phyloP scores from a whole-genome alignment of 2,797 vertebrate species.

The Bradypodion ventrale region DNA sequence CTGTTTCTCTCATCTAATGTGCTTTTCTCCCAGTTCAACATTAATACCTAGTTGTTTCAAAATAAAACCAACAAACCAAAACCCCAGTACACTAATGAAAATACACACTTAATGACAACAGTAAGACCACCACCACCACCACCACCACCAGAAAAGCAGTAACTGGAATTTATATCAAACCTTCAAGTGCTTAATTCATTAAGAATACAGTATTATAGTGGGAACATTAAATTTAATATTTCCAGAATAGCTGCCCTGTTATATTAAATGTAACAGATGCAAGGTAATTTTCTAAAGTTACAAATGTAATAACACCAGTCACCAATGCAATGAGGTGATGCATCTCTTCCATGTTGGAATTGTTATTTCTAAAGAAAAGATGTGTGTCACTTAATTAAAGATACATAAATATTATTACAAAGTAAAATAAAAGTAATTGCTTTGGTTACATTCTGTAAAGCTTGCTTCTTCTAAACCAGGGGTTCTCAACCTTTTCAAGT shows the following conservation, averaged over 20 bases:
- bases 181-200: rapidly evolving
- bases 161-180: background rate
- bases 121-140: background rate
- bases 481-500: too few species aligned
- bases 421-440: background rate
- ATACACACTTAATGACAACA: background rate
- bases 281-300: background rate
- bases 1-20: background rate
- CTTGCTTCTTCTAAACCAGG: background rate
- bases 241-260: background rate
- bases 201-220: background rate
- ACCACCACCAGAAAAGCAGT: background rate
- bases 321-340: rapidly evolving
- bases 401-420: background rate
- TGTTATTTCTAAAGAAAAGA: conserved; percentile 17
- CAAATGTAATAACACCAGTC: background rate
- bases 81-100: background rate
- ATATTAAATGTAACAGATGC: rapidly evolving
- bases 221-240: conserved; percentile 4
- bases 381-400: background rate
- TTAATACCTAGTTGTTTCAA: background rate
- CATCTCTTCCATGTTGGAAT: conserved; percentile 17
- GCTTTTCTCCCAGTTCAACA: background rate
- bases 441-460: background rate
- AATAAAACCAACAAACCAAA: background rate